Percentiles rank a stretch among this genome's conserved stretches.
phyloP scores from a whole-genome alignment of 2,888 invertebrate species.

The Andrena minutula region DNA sequence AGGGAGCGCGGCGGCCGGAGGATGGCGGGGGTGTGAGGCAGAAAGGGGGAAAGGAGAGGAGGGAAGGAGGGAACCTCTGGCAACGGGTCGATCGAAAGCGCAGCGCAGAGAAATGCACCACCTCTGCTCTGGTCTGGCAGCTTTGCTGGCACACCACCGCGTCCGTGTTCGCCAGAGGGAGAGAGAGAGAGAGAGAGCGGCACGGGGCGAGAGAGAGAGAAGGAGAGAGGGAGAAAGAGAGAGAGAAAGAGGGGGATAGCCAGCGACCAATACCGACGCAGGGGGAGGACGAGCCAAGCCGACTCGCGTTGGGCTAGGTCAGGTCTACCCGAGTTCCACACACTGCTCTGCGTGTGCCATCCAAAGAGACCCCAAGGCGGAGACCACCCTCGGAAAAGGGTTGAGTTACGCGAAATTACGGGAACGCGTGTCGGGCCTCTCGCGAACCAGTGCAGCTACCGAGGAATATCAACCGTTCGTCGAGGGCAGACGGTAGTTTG shows the following conservation, averaged over 20 bases:
- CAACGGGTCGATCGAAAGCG: conserved; percentile 85
- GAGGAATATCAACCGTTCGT: background rate
- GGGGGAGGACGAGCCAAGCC: conserved; percentile 81
- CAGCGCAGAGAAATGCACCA: conserved; percentile 84
- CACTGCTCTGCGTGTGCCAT: conserved; percentile 80
- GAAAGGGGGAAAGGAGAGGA: conserved; percentile 38
- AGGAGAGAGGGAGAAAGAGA: conserved; percentile 29
- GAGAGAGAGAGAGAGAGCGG: conserved; percentile 28
- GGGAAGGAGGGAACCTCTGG: conserved; percentile 71
- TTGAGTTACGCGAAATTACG: conserved; percentile 44
- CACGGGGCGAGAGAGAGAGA: conserved; percentile 49
- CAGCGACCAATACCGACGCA: conserved; percentile 79
- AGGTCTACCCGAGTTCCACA: conserved; percentile 84
- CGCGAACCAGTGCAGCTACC: background rate
- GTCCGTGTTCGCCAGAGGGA: conserved; percentile 58
- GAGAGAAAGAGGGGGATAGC: conserved; percentile 53
- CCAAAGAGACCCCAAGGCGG: conserved; percentile 73
- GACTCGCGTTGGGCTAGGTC: conserved; percentile 85
- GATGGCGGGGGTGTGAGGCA: conserved; percentile 17
- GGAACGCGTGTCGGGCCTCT: conserved; percentile 15
- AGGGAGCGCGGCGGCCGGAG: conserved; percentile 7
- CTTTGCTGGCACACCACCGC: conserved; percentile 77
- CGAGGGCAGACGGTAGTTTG: conserved; percentile 12
- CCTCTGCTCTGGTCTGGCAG: conserved; percentile 79
- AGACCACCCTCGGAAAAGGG: conserved; percentile 69